Conservation (phyloP, 2,113 vertebrate species). For the Sphyrna mokarran region DNA sequence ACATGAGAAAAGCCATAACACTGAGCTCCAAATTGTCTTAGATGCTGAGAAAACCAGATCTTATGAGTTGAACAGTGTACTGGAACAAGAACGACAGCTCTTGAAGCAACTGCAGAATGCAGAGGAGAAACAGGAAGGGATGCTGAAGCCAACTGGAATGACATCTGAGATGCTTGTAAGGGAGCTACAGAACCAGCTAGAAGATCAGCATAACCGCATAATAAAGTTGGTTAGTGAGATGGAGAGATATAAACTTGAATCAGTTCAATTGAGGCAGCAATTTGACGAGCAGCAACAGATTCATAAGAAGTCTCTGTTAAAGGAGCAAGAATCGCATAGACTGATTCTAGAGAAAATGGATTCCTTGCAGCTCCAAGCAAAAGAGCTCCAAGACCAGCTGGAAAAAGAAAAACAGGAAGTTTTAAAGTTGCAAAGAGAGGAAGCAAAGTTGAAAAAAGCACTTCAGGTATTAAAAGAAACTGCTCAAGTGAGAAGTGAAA, state of each 20-base stretch:
- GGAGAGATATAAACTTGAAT: conserved; percentile 75
- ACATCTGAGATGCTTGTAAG: conserved; percentile 62
- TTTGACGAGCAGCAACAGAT: conserved; percentile 71
- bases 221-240: conserved; percentile 72
- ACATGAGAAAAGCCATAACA: conserved; percentile 57
- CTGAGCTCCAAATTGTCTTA: conserved; percentile 79
- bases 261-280: conserved; percentile 61
- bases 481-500: conserved; percentile 48
- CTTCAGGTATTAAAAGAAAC: conserved; percentile 57
- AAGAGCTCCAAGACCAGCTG: conserved; percentile 67
- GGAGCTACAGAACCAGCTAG: conserved; percentile 73
- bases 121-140: conserved; percentile 44
- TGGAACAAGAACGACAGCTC: conserved; percentile 68
- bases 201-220: conserved; percentile 72
- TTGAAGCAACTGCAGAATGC: conserved; percentile 50
- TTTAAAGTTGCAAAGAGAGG: conserved; percentile 64
- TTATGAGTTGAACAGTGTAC: conserved; percentile 65
- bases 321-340: conserved; percentile 66
- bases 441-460: conserved; percentile 63
- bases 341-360: conserved; percentile 58
- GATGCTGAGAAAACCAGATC: conserved; percentile 70
- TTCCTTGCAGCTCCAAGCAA: conserved; percentile 59
- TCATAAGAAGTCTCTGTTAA: conserved; percentile 56
- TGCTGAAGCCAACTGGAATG: conserved; percentile 37
- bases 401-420: conserved; percentile 62